Evolutionary conservation across 2,888 invertebrate species (phyloP).

Genomic region (Lycaena phlaeas): DNA sequence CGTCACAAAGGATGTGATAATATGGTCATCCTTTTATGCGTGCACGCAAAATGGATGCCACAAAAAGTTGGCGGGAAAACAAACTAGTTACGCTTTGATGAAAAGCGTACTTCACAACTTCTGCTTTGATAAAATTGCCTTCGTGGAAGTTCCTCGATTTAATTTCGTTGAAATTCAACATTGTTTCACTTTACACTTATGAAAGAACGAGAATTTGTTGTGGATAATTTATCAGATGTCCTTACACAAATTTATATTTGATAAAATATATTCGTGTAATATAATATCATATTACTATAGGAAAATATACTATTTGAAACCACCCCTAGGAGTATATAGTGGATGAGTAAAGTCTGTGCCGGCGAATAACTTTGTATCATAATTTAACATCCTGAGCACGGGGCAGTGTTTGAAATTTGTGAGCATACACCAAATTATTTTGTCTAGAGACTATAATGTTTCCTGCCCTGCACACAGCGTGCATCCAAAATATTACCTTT

Average conservation of each 20-base stretch:
- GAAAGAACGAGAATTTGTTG: too few relatives aligned
- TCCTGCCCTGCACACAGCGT: not conserved
- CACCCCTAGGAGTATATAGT: too few relatives aligned
- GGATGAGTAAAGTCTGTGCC: too few relatives aligned
- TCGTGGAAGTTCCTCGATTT: conserved; percentile 7
- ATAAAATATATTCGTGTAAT: too few relatives aligned
- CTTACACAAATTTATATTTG: too few relatives aligned
- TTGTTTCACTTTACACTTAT: too few relatives aligned
- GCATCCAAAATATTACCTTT: not conserved
- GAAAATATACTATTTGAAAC: too few relatives aligned
- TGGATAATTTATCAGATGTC: too few relatives aligned
- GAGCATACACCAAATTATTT: not conserved
- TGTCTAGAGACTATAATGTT: conserved; percentile 1
- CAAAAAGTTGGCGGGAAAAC: conserved; percentile 27
- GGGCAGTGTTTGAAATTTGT: too few relatives aligned
- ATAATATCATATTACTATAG: too few relatives aligned
- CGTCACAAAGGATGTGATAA: too few relatives aligned
- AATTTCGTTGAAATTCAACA: conserved; percentile 6
- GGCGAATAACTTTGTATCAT: not conserved
- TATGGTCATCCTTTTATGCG: conserved; percentile 32
- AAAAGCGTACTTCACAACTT: conserved; percentile 23
- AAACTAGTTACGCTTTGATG: conserved; percentile 26
- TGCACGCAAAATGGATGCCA: conserved; percentile 29
- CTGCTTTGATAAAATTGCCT: conserved; percentile 15
- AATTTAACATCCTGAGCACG: too few relatives aligned